A percentile compares a stretch with the other conserved stretches of the same genome.
phyloP scores from a whole-genome alignment of 2,888 invertebrate genomes.

The Xestobium rufovillosum region DNA sequence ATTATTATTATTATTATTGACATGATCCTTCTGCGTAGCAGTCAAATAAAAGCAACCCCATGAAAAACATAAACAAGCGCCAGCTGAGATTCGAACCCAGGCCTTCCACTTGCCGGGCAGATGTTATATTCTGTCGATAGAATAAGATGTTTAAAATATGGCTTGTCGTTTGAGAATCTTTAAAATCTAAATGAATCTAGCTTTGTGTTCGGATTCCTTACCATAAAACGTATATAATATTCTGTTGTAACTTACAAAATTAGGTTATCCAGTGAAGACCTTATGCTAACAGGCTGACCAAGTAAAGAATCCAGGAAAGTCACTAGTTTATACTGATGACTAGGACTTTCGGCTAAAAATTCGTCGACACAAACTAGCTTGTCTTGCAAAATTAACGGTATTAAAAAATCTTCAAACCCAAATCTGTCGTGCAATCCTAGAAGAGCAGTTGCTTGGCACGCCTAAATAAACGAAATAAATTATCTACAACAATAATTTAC shows the following conservation, averaged over 20 bases:
- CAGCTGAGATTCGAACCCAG: too few species aligned
- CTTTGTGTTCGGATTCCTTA: not conserved
- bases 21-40: too few species aligned
- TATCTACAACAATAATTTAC: constrained; percentile 1
- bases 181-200: too few species aligned
- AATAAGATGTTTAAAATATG: too few species aligned
- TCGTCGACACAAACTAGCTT: constrained; percentile 69
- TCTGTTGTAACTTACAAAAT: constrained; percentile 1
- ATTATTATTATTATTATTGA: too few species aligned
- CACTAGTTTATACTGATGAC: constrained; percentile 59
- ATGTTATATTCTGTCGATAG: too few species aligned
- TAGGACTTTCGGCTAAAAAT: constrained; percentile 58
- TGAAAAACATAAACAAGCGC: too few species aligned
- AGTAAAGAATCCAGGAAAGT: constrained; percentile 65
- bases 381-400: constrained; percentile 77
- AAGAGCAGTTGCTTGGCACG: constrained; percentile 61
- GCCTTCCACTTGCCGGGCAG: too few species aligned
- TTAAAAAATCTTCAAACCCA: constrained; percentile 60
- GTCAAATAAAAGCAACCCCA: too few species aligned
- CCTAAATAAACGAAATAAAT: constrained; percentile 40
- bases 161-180: too few species aligned
- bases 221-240: not conserved
- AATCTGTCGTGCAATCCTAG: constrained; percentile 61
- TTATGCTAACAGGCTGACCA: constrained; percentile 51
- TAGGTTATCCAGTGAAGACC: constrained; percentile 21